Percentiles rank a stretch among this genome's conserved stretches.
Conservation (phyloP, 2,888 invertebrate genomes). For the Spisula subtruncata region DNA sequence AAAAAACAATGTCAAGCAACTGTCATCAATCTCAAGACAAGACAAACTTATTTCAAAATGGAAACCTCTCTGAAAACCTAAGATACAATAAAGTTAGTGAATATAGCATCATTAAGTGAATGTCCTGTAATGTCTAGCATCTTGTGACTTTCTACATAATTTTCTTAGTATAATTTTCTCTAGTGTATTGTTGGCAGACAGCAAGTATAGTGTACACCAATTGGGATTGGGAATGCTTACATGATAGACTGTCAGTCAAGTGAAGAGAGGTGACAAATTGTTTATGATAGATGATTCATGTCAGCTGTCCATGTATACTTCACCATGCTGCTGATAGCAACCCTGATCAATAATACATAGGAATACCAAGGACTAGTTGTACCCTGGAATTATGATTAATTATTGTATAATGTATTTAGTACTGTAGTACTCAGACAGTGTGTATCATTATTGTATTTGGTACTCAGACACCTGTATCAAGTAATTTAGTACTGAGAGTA, state of each 20-base stretch:
- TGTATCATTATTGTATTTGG: too few species aligned
- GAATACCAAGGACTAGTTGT: too few species aligned
- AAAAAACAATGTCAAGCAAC: background rate
- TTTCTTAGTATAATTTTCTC: background rate
- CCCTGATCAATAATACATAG: too few species aligned
- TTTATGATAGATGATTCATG: conserved; percentile 45
- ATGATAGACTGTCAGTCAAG: background rate
- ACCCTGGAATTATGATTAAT: too few species aligned
- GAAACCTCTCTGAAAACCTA: background rate
- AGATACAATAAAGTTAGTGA: conserved; percentile 21
- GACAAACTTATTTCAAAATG: conserved; percentile 20
- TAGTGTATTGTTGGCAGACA: conserved; percentile 2
- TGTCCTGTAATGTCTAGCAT: conserved; percentile 23
- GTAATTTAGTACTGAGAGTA: too few species aligned
- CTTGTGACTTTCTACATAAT: background rate
- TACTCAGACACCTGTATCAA: too few species aligned
- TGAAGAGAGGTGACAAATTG: conserved; percentile 32
- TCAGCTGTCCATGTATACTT: too few species aligned
- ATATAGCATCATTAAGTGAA: background rate
- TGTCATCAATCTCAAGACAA: background rate
- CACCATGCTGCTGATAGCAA: too few species aligned
- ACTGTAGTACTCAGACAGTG: too few species aligned
- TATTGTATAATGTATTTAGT: too few species aligned
- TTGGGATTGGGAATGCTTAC: conserved; percentile 7
- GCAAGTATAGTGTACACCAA: background rate